Evolutionary conservation across 2,888 invertebrate species (phyloP).

Genomic region (Morinoia aosen): DNA sequence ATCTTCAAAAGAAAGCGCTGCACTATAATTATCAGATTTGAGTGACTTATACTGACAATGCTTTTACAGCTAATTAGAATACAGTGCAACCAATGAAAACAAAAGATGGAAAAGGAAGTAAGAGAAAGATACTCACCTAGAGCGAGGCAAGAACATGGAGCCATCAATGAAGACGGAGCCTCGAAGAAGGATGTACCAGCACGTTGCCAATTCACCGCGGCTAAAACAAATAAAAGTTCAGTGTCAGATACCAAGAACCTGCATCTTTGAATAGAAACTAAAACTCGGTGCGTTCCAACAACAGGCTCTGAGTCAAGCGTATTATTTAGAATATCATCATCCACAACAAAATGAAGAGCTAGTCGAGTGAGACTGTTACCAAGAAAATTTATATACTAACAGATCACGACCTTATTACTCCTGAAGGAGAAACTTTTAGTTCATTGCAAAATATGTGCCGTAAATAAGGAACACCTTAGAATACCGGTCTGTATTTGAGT

Average conservation of each 20-base stretch:
- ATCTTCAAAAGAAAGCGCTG: not conserved
- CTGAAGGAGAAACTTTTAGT: too few species aligned
- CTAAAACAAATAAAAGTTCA: conserved; percentile 72
- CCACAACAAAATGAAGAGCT: too few species aligned
- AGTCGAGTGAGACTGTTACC: too few species aligned
- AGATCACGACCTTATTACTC: too few species aligned
- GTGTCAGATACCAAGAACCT: not conserved
- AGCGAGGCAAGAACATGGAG: conserved; percentile 86
- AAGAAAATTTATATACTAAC: too few species aligned
- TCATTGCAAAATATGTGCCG: too few species aligned
- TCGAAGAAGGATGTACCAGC: conserved; percentile 86
- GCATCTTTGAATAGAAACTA: not conserved
- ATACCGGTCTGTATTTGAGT: too few species aligned
- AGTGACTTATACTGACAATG: not conserved
- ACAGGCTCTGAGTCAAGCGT: not conserved
- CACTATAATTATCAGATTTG: not conserved
- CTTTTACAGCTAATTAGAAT: not conserved
- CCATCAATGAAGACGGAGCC: conserved; percentile 89
- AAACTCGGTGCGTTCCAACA: too few species aligned
- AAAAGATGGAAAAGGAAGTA: not conserved
- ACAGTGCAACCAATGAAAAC: not conserved
- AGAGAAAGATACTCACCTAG: conserved; percentile 76
- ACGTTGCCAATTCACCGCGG: conserved; percentile 83
- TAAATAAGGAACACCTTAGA: too few species aligned
- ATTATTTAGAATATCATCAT: not conserved